These are phyloP conservation scores for Coregonus ussuriensis DNA, from an alignment of 2,797 vertebrate species.

Conservation along the genomic window DNA sequence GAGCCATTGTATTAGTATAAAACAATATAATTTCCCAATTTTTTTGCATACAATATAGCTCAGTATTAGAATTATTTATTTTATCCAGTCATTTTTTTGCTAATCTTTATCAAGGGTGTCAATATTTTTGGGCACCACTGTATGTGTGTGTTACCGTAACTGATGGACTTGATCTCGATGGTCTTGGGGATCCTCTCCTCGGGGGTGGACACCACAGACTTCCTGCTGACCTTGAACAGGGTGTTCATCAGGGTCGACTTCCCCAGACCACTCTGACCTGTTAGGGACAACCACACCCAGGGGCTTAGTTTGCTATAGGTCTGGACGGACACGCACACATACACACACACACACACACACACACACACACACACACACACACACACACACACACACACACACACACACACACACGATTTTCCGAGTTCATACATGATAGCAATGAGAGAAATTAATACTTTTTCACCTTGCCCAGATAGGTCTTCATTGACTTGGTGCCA, in stretches of 20 bases:
- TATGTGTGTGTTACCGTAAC: conserved; percentile 77
- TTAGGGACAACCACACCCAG: conserved; percentile 7
- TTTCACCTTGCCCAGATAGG: too few relatives aligned
- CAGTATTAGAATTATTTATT: too few relatives aligned
- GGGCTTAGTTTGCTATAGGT: neutral
- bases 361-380: neutral
- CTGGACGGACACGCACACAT: neutral
- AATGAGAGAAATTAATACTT: too few relatives aligned
- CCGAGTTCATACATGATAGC: neutral
- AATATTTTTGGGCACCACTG: too few relatives aligned
- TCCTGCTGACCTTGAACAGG: conserved; percentile 97
- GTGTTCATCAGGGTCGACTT: conserved; percentile 99
- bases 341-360: neutral
- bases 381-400: too few relatives aligned
- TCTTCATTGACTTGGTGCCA: neutral
- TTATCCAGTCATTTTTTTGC: too few relatives aligned
- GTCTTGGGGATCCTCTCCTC: conserved; percentile 96
- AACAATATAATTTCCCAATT: too few relatives aligned
- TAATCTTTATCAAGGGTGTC: too few relatives aligned
- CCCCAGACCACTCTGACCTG: conserved; percentile 94
- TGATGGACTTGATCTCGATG: conserved; percentile 95
- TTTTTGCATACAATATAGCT: too few relatives aligned
- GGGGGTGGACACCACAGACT: conserved; percentile 85
- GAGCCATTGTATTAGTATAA: too few relatives aligned
- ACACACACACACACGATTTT: too few relatives aligned